These are phyloP conservation scores for Tretioscincus oriximinensis DNA, from an alignment of 2,113 vertebrate genomes.

Conservation along the genomic window DNA sequence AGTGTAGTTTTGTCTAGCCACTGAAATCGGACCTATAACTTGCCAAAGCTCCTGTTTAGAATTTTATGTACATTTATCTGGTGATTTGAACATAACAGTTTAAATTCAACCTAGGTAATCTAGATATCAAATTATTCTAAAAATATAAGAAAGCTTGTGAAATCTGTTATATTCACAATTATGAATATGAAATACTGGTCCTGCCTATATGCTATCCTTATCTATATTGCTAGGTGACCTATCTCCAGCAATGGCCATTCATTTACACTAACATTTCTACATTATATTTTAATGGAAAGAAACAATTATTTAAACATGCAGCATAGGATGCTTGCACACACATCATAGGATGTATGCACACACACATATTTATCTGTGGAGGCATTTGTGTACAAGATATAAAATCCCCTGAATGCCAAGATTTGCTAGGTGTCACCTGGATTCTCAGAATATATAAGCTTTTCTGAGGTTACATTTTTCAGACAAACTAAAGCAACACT, in stretches of 20 bases:
- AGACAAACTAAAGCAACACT: neutral
- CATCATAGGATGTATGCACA: neutral
- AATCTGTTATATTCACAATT: neutral
- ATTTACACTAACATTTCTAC: neutral
- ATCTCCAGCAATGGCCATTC: neutral
- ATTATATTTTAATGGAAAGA: neutral
- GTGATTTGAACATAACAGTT: too few species aligned
- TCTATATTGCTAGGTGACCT: neutral
- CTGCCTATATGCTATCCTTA: neutral
- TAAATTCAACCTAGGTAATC: neutral
- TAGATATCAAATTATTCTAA: neutral
- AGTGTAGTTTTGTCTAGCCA: neutral
- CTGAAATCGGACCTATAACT: too few species aligned
- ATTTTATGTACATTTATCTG: neutral
- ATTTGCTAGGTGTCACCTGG: neutral
- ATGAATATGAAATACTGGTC: neutral
- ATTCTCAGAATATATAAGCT: neutral
- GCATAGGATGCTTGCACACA: too few species aligned
- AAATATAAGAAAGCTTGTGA: neutral
- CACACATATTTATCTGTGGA: neutral
- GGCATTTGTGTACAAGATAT: neutral
- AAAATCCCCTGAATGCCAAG: neutral
- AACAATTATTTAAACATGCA: neutral
- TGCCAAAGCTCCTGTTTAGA: neutral
- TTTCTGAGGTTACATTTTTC: neutral